Percentiles rank a stretch among this genome's conserved stretches.
Evolutionary conservation across 2,113 vertebrate species (phyloP).

Genomic region (Scophthalmus maximus): DNA sequence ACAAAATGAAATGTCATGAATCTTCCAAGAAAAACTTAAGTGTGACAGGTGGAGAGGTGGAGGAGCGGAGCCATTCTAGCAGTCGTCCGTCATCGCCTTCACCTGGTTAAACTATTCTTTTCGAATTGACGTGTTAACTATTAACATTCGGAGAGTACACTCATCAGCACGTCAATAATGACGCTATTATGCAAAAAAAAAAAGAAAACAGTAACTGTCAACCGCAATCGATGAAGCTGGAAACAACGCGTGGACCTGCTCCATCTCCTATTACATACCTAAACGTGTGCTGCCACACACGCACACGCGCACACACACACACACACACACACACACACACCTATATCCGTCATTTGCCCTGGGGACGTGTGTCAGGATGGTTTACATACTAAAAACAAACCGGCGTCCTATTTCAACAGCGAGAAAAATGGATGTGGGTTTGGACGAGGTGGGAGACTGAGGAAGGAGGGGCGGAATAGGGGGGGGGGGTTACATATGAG

Average conservation of each 20-base stretch:
- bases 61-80: not conserved
- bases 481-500: not conserved
- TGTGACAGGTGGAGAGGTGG: constrained; percentile 37
- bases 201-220: constrained; percentile 66
- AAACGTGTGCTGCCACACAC: constrained; percentile 8
- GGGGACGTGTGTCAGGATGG: constrained; percentile 62
- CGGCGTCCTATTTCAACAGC: constrained; percentile 63
- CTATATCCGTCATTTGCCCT: constrained; percentile 48
- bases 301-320: not conserved
- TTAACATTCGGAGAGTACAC: constrained; percentile 9
- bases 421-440: constrained; percentile 71
- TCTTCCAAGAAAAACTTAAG: constrained; percentile 42
- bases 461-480: constrained; percentile 3
- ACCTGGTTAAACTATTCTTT: constrained; percentile 5
- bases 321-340: constrained; percentile 12
- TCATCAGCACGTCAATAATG: constrained; percentile 18
- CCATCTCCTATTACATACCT: constrained; percentile 30
- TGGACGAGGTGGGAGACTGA: constrained; percentile 41
- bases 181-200: constrained; percentile 52
- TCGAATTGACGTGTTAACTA: constrained; percentile 19
- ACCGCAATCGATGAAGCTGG: constrained; percentile 37
- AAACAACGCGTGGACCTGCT: constrained; percentile 48
- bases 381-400: constrained; percentile 74
- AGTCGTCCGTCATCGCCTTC: not conserved
- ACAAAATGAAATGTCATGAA: constrained; percentile 54